These are phyloP conservation scores for Amphipoea oculea DNA, from an alignment of 2,888 invertebrate species.

Conservation along the genomic window DNA sequence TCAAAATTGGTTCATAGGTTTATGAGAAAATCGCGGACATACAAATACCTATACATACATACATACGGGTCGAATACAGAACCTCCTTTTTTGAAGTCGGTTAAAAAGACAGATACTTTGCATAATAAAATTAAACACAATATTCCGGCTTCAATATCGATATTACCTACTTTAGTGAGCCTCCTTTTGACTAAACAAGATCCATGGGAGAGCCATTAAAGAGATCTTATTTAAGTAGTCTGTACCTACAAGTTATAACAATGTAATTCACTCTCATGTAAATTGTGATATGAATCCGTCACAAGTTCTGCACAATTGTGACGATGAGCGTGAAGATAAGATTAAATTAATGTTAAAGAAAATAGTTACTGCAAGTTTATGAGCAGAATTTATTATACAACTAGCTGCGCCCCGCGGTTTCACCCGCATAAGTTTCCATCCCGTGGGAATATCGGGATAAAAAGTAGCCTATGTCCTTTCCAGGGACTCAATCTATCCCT, in stretches of 20 bases:
- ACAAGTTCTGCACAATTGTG: constrained; percentile 45
- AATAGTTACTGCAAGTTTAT: constrained; percentile 46
- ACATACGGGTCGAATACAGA: no score
- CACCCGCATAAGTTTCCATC: no score
- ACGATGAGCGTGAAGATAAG: constrained; percentile 45
- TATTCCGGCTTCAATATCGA: neutral
- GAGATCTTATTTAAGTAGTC: neutral
- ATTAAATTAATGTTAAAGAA: constrained; percentile 18
- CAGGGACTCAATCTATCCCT: no score
- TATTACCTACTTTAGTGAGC: neutral
- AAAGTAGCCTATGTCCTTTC: no score
- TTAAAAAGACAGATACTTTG: neutral
- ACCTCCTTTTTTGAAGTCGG: no score
- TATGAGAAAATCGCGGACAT: no score
- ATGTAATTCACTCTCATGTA: constrained; percentile 1
- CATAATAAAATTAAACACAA: neutral
- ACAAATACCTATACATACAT: no score
- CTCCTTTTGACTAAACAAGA: neutral
- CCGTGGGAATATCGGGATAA: no score
- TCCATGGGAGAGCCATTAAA: neutral
- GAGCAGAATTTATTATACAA: constrained; percentile 27
- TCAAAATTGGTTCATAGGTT: no score
- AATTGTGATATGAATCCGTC: constrained; percentile 42
- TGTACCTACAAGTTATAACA: neutral
- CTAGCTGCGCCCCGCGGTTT: no score